Base-by-base conservation (phyloP, 2,797 vertebrate genomes). In the Pseudomugil tenellus region DNA sequence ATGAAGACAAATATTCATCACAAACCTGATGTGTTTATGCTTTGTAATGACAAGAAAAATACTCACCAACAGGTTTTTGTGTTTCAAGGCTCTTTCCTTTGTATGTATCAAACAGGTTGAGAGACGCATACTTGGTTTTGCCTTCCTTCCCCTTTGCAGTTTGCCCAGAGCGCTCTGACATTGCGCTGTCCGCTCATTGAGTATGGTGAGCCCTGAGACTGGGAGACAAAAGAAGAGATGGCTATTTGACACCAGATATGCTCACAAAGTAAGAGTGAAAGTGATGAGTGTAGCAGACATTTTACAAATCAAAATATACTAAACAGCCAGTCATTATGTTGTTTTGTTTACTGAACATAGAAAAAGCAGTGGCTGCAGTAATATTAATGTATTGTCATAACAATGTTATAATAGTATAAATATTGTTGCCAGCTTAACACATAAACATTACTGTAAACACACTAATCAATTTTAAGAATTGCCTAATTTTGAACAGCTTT, bases 101-200 rank as follows among this genome's bases (percentile, higher is more conserved):
- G 95, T 98, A 98, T 55, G 97, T 98, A 96, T 98, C 96, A 97
- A 97, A 98, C 95, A 98, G 94, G 95, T 96, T 98, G 96, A 98
- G 97, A 85, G 97, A 98, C 85, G 97, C 95, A 95, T 98, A 97
- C 96, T 97, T 97, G 93, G 93, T 92, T 96, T 97, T 97, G 95
- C 96, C 97, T 96, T 98, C 97, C 97, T 97, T 97, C 95, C 96
- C 97, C 96, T 97, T 98, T 96, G 96, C 96, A 95, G 96, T 96
- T 96, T 96, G 97, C 96, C 96, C 97, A 97, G 95, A 96, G 95
- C 97, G 97, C 96, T 98, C 97, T 95, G 97, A 97, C 97, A 98
- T 98, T 95, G 96, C 97, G 96, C 96, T 97, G 96, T 96, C 96
- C 96, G 96, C 95, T 97, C 97, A 97, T 98, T 96, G 96, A 97